Percentiles rank a stretch among this genome's conserved stretches.
Evolutionary conservation across 2,797 vertebrate genomes (phyloP).

Genomic region (Karalla daura): DNA sequence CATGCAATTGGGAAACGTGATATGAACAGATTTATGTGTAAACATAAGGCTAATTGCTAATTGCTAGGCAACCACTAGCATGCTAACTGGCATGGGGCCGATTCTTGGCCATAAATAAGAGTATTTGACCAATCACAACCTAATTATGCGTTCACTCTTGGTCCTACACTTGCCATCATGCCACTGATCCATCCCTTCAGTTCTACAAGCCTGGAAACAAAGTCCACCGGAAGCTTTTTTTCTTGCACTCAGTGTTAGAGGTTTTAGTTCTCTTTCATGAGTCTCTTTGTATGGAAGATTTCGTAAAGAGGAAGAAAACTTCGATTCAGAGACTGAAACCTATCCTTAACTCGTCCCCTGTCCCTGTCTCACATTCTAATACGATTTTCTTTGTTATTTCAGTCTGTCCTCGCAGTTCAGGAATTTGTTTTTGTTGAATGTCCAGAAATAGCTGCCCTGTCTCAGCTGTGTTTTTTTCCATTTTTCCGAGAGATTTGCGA

Average conservation of each 20-base stretch:
- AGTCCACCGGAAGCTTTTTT: too few species aligned
- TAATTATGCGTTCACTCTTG: too few species aligned
- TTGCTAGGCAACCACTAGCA: too few species aligned
- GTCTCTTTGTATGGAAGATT: conserved; percentile 19
- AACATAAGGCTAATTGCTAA: too few species aligned
- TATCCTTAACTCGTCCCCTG: not conserved
- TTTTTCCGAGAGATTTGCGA: conserved; percentile 8
- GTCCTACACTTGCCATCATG: not conserved
- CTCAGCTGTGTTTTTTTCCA: not conserved
- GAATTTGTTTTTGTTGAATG: conserved; percentile 20
- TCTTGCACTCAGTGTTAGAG: too few species aligned
- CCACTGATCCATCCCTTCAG: not conserved
- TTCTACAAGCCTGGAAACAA: not conserved
- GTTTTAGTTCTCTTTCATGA: too few species aligned
- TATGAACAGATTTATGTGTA: too few species aligned
- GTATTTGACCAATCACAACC: not conserved
- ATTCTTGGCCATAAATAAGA: too few species aligned
- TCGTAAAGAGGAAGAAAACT: not conserved
- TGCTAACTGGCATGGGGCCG: too few species aligned
- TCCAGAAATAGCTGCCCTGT: conserved; percentile 31
- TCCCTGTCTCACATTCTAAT: not conserved
- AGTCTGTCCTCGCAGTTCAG: conserved; percentile 9
- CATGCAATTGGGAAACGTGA: too few species aligned
- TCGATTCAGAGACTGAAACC: too few species aligned
- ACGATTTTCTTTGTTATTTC: conserved; percentile 6